These are phyloP conservation scores for Cyrtonyx montezumae DNA, from an alignment of 2,113 vertebrate species.

Conservation along the genomic window DNA sequence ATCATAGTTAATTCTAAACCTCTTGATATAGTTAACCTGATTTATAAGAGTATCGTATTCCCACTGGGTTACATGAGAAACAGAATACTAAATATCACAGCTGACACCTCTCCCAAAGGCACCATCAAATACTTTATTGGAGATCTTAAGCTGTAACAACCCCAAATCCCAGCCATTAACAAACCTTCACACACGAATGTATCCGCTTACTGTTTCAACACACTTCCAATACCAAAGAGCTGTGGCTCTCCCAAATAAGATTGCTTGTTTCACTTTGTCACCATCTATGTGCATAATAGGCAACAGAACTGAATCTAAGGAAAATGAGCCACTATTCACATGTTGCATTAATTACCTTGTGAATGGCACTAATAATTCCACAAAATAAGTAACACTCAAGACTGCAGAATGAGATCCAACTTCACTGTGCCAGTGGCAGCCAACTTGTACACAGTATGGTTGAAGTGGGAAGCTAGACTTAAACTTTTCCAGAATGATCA, in stretches of 20 bases:
- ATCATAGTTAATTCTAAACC: slow-evolving; percentile 30
- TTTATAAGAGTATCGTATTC: slow-evolving; percentile 30
- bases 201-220: slow-evolving; percentile 34
- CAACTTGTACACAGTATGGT: rapidly evolving
- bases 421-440: background rate
- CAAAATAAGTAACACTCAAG: background rate
- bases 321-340: background rate
- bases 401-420: background rate
- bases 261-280: background rate
- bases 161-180: slow-evolving; percentile 21
- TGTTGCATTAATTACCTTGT: background rate
- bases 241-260: background rate
- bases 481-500: background rate
- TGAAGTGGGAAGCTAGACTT: background rate
- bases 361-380: background rate
- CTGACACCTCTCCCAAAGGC: slow-evolving; percentile 38
- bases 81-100: background rate
- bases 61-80: slow-evolving; percentile 21
- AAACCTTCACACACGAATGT: background rate
- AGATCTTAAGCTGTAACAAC: slow-evolving; percentile 11
- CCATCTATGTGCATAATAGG: background rate
- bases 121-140: background rate
- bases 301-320: background rate
- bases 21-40: slow-evolving; percentile 35
- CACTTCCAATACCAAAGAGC: background rate